phyloP scores from a whole-genome alignment of 2,797 vertebrate species.

The Nyctibius grandis region DNA sequence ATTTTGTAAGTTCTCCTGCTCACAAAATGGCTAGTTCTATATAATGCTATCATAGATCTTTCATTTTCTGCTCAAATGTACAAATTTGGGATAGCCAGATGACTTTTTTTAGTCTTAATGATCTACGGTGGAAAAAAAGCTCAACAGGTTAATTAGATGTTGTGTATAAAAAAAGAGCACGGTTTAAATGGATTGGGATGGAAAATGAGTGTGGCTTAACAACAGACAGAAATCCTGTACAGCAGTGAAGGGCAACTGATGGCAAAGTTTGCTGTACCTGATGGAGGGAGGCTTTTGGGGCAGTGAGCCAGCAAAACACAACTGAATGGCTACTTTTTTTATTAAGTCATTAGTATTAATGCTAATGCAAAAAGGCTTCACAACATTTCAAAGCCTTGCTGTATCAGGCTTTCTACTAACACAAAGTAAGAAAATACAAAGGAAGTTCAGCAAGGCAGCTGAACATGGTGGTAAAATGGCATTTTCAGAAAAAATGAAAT shows the following conservation, averaged over 20 bases:
- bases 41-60: not conserved
- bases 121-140: not conserved
- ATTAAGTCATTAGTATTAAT: not conserved
- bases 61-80: slow-evolving; percentile 10
- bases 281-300: not conserved
- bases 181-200: not conserved
- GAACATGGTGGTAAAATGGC: not conserved
- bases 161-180: not conserved
- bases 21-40: not conserved
- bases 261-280: not conserved
- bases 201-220: not conserved
- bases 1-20: not conserved
- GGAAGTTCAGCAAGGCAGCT: not conserved
- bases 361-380: not conserved
- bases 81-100: not conserved
- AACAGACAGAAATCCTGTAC: not conserved
- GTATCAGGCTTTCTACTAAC: not conserved
- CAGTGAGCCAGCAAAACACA: not conserved
- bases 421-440: not conserved
- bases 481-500: not conserved
- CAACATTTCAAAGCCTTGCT: not conserved
- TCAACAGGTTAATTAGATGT: not conserved
- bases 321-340: not conserved
- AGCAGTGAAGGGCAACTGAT: not conserved
- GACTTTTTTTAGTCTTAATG: not conserved